Evolutionary conservation across 2,888 invertebrate genomes (phyloP).

Genomic region (Formica aserva): DNA sequence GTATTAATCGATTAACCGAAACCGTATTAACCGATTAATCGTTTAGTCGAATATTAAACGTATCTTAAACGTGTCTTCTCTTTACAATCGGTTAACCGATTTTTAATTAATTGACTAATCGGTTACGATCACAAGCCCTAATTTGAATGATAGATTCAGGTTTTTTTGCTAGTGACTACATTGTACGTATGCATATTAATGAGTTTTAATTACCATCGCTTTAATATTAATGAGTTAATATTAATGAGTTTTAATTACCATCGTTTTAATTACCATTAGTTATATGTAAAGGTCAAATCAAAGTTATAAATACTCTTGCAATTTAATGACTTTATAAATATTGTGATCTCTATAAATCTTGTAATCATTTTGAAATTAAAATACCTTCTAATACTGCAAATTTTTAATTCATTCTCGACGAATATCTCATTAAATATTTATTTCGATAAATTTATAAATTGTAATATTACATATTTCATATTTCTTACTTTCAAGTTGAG

Average conservation of each 20-base stretch:
- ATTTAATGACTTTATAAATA: background rate
- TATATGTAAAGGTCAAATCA: too few relatives aligned
- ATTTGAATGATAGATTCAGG: background rate
- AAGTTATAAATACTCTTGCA: background rate
- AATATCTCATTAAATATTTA: background rate
- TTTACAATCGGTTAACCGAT: too few relatives aligned
- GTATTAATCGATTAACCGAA: too few relatives aligned
- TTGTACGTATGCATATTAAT: background rate
- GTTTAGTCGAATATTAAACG: too few relatives aligned
- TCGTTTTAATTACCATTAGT: too few relatives aligned
- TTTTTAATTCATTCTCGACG: background rate
- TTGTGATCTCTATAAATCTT: background rate
- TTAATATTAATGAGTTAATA: too few relatives aligned
- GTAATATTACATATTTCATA: background rate
- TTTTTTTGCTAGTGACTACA: too few relatives aligned
- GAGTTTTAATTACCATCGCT: background rate
- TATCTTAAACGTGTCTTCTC: too few relatives aligned
- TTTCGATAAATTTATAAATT: background rate
- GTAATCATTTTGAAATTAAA: background rate
- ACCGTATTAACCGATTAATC: too few relatives aligned
- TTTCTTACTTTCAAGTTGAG: background rate
- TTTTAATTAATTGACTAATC: too few relatives aligned
- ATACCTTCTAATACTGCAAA: background rate
- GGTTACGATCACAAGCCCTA: too few relatives aligned
- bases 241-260: background rate